A percentile compares a stretch with the other conserved stretches of the same genome.
Conservation (phyloP, 2,797 vertebrate genomes). For the Sphaeramia orbicularis region DNA sequence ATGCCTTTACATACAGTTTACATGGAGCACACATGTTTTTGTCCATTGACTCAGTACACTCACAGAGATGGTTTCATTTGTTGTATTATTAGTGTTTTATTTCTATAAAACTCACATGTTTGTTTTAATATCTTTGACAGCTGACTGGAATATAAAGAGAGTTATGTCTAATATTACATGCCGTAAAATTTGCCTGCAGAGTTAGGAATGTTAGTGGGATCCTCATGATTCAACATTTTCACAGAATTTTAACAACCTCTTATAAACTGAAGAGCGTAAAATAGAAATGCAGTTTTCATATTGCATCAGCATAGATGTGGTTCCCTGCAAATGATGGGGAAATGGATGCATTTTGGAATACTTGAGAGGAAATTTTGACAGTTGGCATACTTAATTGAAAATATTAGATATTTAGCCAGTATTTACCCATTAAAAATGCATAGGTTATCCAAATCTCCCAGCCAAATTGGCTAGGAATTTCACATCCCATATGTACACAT, state of each 20-base stretch:
- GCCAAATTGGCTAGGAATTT: constrained; percentile 12
- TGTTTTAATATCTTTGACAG: not conserved
- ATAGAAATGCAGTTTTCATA: not conserved
- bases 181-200: not conserved
- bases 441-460: not conserved
- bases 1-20: constrained; percentile 9
- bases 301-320: no score
- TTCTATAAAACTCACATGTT: no score
- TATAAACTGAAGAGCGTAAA: not conserved
- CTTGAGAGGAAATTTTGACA: constrained; percentile 22
- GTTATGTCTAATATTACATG: not conserved
- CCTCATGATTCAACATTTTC: constrained; percentile 2
- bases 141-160: not conserved
- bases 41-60: constrained; percentile 2
- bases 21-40: not conserved
- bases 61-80: no score
- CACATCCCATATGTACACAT: constrained; percentile 2
- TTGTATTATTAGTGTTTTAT: not conserved
- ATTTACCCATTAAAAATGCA: constrained; percentile 30
- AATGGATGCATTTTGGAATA: not conserved
- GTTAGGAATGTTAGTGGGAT: not conserved
- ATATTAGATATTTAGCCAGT: not conserved
- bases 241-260: not conserved
- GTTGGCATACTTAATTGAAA: not conserved
- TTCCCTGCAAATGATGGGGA: constrained; percentile 3